Evolutionary conservation across 2,888 invertebrate genomes (phyloP).

Genomic region (Marronus borbonicus): DNA sequence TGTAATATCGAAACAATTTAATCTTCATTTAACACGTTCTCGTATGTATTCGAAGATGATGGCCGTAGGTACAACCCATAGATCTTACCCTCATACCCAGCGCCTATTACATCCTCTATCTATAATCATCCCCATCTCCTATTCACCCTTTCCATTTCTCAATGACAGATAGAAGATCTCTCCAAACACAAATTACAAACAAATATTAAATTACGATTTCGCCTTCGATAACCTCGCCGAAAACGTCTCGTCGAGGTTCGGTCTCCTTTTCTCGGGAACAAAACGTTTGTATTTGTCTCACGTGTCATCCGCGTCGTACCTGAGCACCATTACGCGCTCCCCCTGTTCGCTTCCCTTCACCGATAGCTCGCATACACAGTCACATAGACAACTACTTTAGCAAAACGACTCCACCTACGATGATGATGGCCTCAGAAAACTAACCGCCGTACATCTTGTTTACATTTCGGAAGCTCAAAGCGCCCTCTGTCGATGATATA

Average conservation of each 20-base stretch:
- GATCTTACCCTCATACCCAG: too few relatives aligned
- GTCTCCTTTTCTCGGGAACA: slow-evolving; percentile 6
- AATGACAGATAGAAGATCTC: slow-evolving; percentile 5
- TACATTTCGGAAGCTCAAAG: slow-evolving; percentile 40
- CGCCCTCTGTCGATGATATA: slow-evolving; percentile 40
- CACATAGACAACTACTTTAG: background rate
- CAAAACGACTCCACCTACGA: slow-evolving; percentile 15
- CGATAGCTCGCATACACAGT: background rate
- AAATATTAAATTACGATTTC: slow-evolving; percentile 32
- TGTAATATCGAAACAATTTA: too few relatives aligned
- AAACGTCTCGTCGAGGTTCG: background rate
- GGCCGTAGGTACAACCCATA: too few relatives aligned
- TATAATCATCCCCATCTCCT: too few relatives aligned
- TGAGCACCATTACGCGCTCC: slow-evolving; percentile 1
- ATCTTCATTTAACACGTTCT: too few relatives aligned
- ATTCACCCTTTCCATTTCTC: background rate
- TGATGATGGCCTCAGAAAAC: slow-evolving; percentile 28
- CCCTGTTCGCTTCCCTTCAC: background rate
- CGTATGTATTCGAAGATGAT: too few relatives aligned
- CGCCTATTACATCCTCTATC: too few relatives aligned
- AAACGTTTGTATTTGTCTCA: slow-evolving; percentile 43
- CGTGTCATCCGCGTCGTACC: slow-evolving; percentile 24
- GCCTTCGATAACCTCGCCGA: background rate
- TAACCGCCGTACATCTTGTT: slow-evolving; percentile 42
- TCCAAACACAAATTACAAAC: slow-evolving; percentile 32